Percentiles rank a stretch among this genome's conserved stretches.
Evolutionary conservation across 2,113 vertebrate genomes (phyloP).

Genomic region (Ochotona princeps): DNA sequence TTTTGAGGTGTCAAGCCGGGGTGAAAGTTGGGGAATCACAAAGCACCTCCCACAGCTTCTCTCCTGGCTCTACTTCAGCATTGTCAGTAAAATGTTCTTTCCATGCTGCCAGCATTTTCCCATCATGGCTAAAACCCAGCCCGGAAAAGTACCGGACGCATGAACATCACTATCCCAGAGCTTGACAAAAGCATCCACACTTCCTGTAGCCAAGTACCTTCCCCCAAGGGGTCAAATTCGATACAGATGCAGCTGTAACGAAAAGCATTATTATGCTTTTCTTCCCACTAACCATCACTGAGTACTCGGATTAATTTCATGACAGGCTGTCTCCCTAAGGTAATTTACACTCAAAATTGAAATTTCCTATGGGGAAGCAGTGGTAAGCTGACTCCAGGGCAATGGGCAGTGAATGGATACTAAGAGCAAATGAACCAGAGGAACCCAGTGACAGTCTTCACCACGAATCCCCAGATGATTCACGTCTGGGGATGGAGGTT

Average conservation of each 20-base stretch:
- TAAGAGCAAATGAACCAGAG: not conserved
- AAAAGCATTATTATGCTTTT: constrained; percentile 89
- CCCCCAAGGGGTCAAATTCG: constrained; percentile 98
- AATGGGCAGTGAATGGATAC: not conserved
- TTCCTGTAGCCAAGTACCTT: constrained; percentile 97
- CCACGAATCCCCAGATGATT: not conserved
- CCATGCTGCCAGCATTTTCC: constrained; percentile 97
- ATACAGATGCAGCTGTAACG: constrained; percentile 99
- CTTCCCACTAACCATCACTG: not conserved
- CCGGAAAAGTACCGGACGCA: constrained; percentile 97
- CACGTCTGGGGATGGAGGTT: not conserved
- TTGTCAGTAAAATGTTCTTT: constrained; percentile 99
- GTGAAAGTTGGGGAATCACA: too few species aligned
- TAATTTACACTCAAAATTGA: not conserved
- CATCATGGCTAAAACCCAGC: constrained; percentile 97
- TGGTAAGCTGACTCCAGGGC: not conserved
- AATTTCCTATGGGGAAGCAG: not conserved
- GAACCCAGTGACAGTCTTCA: not conserved
- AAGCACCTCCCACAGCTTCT: too few species aligned
- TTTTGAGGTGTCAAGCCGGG: too few species aligned
- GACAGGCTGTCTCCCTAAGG: not conserved
- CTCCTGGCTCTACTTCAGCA: constrained; percentile 96
- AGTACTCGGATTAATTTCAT: not conserved
- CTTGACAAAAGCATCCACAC: constrained; percentile 96
- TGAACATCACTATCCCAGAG: constrained; percentile 97